Evolutionary conservation across 2,113 vertebrate genomes (phyloP), one percentile per base, ranked within the genome.

Genomic region (Ondatra zibethicus): DNA sequence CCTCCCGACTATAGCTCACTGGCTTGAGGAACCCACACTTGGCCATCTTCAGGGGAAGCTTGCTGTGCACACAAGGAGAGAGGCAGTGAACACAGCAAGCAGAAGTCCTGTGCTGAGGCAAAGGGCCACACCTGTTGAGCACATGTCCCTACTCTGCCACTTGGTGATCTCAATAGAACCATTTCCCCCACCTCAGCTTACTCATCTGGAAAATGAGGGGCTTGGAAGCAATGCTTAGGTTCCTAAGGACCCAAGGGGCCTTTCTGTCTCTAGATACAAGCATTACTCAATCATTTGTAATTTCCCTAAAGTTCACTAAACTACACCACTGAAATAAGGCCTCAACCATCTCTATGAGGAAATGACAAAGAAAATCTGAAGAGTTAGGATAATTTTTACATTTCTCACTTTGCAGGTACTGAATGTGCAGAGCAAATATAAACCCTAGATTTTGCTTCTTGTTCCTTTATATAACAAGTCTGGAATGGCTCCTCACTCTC

Each of bases 401-500:
- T 0, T 77, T 87, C 63, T 93, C 3, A 52, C 66, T 33, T 76
- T 42, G 45, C 25, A 66, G 78, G 84, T 68, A 68, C 21, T 21
- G 47, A 25, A 13, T 33, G 25, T 75, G 91, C 50, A 85, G 91
- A 96, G 66, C 1, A 50, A 93, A 33, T 55, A 39, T 27, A 89
- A 82, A 85, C 19, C 33, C 1, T 88, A 55, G 50, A 55, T 95
- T 93, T 85, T 89, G 88, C 80, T 31, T 8, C 23, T 78, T 80
- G 10, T 75, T 95, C 50, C 70, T 84, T 96, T 93, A 55, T 17
- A 21, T 55, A 84, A 94, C 81, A 92, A 88, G 92, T 92, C 72
- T 72, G 31, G 23, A 36, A 75, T n/a, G 45, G 65, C 63, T 52
- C 58, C 2, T 81, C 66, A n/a, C 14, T 45, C 14, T 85, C 58